Evolutionary conservation across 2,113 vertebrate species (phyloP).

Genomic region (Falco punctatus): DNA sequence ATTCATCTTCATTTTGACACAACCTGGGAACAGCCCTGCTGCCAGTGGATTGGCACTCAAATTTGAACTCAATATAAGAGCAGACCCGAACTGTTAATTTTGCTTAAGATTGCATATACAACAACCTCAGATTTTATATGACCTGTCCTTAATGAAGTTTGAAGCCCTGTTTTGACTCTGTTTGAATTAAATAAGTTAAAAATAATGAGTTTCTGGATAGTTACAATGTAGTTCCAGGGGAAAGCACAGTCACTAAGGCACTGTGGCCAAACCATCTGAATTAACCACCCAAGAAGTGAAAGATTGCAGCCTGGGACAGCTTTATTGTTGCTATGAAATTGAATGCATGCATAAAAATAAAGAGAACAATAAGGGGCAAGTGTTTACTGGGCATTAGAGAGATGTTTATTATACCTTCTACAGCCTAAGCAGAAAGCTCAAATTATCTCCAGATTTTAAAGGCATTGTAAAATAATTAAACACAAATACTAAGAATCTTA

Average conservation of each 20-base stretch:
- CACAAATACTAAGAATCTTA: constrained; percentile 24
- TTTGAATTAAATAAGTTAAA: constrained; percentile 12
- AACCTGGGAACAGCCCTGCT: neutral
- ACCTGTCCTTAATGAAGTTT: neutral
- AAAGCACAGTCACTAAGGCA: neutral
- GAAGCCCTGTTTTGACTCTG: neutral
- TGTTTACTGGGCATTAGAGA: constrained; percentile 62
- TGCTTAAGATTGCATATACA: neutral
- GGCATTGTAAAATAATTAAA: constrained; percentile 60
- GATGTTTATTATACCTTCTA: constrained; percentile 59
- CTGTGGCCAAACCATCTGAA: neutral
- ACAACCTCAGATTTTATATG: neutral
- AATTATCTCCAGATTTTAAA: constrained; percentile 71
- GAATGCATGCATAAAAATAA: constrained; percentile 65
- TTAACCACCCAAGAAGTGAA: constrained; percentile 63
- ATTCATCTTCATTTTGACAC: neutral
- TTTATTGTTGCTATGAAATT: constrained; percentile 71
- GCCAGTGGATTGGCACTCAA: neutral
- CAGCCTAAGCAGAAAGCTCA: constrained; percentile 54
- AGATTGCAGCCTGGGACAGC: constrained; percentile 46
- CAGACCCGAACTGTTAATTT: neutral
- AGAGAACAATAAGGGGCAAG: constrained; percentile 45
- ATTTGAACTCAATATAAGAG: neutral
- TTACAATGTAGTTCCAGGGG: neutral
- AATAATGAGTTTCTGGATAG: neutral